Evolutionary conservation across 2,888 invertebrate genomes (phyloP).

Genomic region (Rhopalosiphum nymphaeae): DNA sequence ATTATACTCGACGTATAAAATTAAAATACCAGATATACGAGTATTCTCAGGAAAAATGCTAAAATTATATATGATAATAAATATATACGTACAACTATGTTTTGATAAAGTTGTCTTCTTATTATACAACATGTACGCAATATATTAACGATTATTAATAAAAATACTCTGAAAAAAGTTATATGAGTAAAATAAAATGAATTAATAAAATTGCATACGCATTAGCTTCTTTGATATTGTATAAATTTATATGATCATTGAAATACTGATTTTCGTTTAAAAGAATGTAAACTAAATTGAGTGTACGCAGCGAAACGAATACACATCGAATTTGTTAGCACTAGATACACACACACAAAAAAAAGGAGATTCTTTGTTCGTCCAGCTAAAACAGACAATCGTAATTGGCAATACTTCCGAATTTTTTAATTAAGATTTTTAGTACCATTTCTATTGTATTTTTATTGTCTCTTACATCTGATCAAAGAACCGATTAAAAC

Average conservation of each 20-base stretch:
- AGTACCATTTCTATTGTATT: neutral
- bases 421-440: slow-evolving; percentile 44
- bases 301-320: slow-evolving; percentile 23
- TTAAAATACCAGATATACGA: neutral
- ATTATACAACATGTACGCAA: neutral
- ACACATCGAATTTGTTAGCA: slow-evolving; percentile 27
- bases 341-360: neutral
- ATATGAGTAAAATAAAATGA: neutral
- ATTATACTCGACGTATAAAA: neutral
- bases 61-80: neutral
- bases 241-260: neutral
- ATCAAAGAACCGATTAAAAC: slow-evolving; percentile 30
- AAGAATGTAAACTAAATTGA: neutral
- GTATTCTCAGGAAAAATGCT: neutral
- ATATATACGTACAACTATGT: neutral
- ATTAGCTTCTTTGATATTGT: neutral
- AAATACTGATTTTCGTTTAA: slow-evolving; percentile 27
- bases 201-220: neutral
- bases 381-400: slow-evolving; percentile 1
- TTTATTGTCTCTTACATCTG: neutral
- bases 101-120: neutral
- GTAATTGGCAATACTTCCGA: slow-evolving; percentile 51
- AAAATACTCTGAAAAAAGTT: neutral
- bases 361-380: slow-evolving; percentile 35
- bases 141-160: neutral